Conservation (phyloP, 2,888 invertebrate species). For the Cantharis rustica region DNA sequence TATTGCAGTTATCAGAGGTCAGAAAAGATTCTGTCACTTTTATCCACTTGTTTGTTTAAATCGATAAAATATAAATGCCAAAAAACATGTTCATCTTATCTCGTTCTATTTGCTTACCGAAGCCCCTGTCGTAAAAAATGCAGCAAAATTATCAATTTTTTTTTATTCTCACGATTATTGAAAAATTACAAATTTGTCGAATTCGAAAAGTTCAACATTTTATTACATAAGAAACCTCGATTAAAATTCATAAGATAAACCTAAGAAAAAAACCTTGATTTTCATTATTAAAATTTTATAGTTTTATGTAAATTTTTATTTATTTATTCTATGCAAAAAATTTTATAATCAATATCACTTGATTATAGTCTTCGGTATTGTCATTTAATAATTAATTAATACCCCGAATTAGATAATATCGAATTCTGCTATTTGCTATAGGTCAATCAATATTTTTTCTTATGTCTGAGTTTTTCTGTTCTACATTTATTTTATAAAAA, state of each 20-base stretch:
- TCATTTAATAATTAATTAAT: background rate
- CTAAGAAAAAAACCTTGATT: background rate
- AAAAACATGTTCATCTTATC: background rate
- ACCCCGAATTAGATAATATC: background rate
- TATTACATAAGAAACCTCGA: background rate
- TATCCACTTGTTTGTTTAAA: background rate
- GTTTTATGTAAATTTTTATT: background rate
- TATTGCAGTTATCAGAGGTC: conserved; percentile 86
- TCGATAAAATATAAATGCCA: background rate
- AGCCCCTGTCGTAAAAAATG: background rate
- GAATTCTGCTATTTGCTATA: background rate
- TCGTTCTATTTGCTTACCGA: background rate
- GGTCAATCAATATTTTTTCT: background rate
- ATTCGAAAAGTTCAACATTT: background rate
- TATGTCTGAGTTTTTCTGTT: background rate
- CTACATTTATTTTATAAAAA: background rate
- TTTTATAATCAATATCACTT: background rate
- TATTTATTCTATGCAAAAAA: background rate
- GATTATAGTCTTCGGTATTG: background rate
- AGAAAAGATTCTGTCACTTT: conserved; percentile 34
- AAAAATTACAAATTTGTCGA: background rate
- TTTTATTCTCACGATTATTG: background rate
- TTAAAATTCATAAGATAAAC: background rate
- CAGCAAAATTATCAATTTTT: background rate
- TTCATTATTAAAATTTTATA: background rate